Base-by-base conservation (phyloP, 1,140 invertebrate species). In the Piezodorus guildinii region DNA sequence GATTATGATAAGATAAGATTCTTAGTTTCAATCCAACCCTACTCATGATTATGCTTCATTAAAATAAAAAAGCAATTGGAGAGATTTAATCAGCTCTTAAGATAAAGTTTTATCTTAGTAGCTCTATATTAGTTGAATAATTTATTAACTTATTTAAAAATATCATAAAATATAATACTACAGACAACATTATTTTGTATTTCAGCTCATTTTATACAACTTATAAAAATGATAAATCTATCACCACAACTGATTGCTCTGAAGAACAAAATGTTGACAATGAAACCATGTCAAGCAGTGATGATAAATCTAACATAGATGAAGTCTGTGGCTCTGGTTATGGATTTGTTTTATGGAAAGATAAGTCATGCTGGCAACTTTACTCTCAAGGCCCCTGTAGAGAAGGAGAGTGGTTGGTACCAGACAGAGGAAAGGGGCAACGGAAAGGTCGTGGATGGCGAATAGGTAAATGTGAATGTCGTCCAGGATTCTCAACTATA, bases 361-460 rank as follows among this genome's bases (percentile, higher is more conserved):
- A 71, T 39, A 52, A 65, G 14, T 63, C 69, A 3, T 71, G 70
- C 59, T 63, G 66, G 51, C 69, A 66, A 27, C 67, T 71, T 14
- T 71, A 71, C 56, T 63, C 63, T 45, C 68, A 69, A 62, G 70
- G 87, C 0, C 87, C 88, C 0, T 91, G 88, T 69, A 74, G 78
- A 0, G 75, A 79, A 0, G 85, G 85, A 0, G 81, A 87, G 65
- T 91, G 88, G 88, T 71, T 91, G 27, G 81, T 83, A 9, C 79
- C 80, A 0, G 73, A 73, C 44, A 72, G 80, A 68, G 69, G 67
- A 49, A 66, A 68, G 73, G 68, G 70, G 25, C 69, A 69, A 45
- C 21, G 70, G 61, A n/a, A 60, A 69, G n/a, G 76, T 72, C 4
- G 72, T 69, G 60, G 68, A 62, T 17, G 67, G 67, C 56, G 64